Evolutionary conservation across 1,140 invertebrate species (phyloP), one percentile per base, ranked within the genome.

Genomic region (Adoxophyes honmai): DNA sequence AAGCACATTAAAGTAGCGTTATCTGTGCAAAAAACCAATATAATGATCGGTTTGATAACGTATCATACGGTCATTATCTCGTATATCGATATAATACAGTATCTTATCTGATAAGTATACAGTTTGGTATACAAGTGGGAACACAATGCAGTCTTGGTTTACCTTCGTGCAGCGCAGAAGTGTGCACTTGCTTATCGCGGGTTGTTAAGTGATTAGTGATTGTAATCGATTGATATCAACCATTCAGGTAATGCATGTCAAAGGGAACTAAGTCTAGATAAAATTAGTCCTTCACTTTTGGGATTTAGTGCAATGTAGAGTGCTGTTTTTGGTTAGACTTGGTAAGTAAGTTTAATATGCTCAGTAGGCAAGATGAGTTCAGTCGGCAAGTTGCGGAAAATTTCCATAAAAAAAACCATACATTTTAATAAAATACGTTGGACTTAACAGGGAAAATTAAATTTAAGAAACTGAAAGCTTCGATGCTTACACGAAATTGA

Each of bases 11-110:
- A 14, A 8, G 21, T 0, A 28, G 8, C 21, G 1, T 21, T 48
- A 48, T 48, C 42, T 13, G 21, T 33, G 42, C 42, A 42, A 48
- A 48, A 48, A 48, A 36, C 34, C 34, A 18, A 48, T 48, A 48
- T 28, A 48, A 48, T 44, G 39, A 48, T 48, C 42, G 42, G 21
- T 21, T 21, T 11, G 42, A 48, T 48, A 48, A 44, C 39, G 9
- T 28, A 44, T 44, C 21, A 44, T n/a, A 44, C 10, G 39, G 15
- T 21, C 42, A 48, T 28, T 48, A 48, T 48, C 42, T 36, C 9
- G 18, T 16, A 33, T 14, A 48, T 48, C 18, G 42, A 48, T 48
- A 48, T 28, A 48, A 13, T 48, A 28, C 21, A 6, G 2, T 28
- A 48, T 48, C 42, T 48, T 48, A 48, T 33, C 42, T 11, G 42